Base-by-base conservation (phyloP, 2,113 vertebrate species). In the Galeopterus variegatus region DNA sequence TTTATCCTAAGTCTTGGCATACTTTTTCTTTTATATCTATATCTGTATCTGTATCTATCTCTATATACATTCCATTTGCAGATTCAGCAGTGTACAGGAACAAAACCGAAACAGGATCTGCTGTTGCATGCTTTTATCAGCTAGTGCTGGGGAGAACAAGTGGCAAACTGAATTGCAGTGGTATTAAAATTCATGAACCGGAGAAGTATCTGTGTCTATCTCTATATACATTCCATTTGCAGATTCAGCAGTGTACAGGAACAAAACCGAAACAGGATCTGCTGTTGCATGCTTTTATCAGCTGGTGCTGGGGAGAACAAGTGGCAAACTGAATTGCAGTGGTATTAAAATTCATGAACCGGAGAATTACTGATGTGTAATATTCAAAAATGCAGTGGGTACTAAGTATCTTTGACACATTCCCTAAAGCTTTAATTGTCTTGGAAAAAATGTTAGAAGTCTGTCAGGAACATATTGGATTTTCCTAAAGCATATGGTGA, bases 401-500 rank as follows among this genome's bases (percentile, higher is more conserved):
- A 90, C 94, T 97, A 96, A 97, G 96, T 97, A 96, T 98, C 96
- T 98, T 93, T 98, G 98, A 96, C 98, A 98, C 80, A 77, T 98
- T 98, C 97, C 91, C 67, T 97, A 97, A 97, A 96, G 97, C 76
- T 85, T 97, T 97, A 92, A 96, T 81, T 88, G 58, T 97, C 95
- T 97, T 97, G 94, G 94, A 58, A 84, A 87, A 93, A 97, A 92
- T 90, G 93, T 95, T 98, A 92, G 64, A 96, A 97, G 90, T 96
- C 95, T 97, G 96, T 95, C 95, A 94, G 84, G 88, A 97, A 90
- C 97, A 98, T 97, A 97, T 96, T 97, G 97, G 85, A 95, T 97
- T 98, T 98, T 98, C 96, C 98, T 96, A 94, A 97, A 98, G 97
- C 98, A 98, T 98, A 98, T 98, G 98, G 93, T 95, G 96, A 97